These are phyloP conservation scores for Dunckerocampus dactyliophorus DNA, from an alignment of 2,113 vertebrate genomes.

Conservation along the genomic window DNA sequence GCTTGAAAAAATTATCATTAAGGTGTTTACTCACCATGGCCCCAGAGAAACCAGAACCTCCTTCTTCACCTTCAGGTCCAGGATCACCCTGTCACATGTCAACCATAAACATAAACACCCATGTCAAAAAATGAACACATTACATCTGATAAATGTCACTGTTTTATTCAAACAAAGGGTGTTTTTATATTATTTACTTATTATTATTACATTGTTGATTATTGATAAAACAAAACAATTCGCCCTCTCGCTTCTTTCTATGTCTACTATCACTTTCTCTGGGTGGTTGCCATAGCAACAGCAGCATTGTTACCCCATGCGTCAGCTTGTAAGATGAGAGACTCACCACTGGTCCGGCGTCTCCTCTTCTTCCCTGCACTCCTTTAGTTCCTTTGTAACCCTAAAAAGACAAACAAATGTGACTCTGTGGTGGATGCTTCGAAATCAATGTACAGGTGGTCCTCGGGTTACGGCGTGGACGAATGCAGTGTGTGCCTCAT, in stretches of 20 bases:
- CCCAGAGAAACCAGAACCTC: slow-evolving; percentile 71
- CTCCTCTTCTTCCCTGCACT: slow-evolving; percentile 69
- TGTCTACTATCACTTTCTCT: neutral
- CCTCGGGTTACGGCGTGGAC: too few relatives aligned
- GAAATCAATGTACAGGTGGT: too few relatives aligned
- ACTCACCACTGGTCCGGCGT: slow-evolving; percentile 70
- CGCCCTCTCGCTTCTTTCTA: neutral
- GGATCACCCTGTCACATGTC: slow-evolving; percentile 59
- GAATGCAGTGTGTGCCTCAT: too few relatives aligned
- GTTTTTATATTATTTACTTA: too few relatives aligned
- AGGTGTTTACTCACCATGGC: slow-evolving; percentile 54
- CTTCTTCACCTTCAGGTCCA: slow-evolving; percentile 67
- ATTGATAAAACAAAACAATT: neutral
- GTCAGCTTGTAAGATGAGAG: neutral
- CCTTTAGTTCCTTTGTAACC: slow-evolving; percentile 79
- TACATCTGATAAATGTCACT: neutral
- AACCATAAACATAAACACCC: slow-evolving; percentile 1
- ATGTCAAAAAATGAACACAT: neutral
- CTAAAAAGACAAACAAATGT: slow-evolving; percentile 33
- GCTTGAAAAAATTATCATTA: neutral
- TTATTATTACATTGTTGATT: too few relatives aligned
- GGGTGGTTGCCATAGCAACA: neutral
- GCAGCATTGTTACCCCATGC: too few relatives aligned
- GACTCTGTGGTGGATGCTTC: too few relatives aligned
- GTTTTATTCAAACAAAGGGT: neutral